A percentile compares a stretch with the other conserved stretches of the same genome.
phyloP scores from a whole-genome alignment of 2,113 vertebrate species.

The pig (Sus scrofa) region T2T-Sscrofa CM000825.6:68534501-68535000 shows the following conservation, averaged over 20 bases:
- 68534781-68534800: not conserved
- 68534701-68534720: not conserved
- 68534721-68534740: not conserved
- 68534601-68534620: not conserved
- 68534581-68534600: not conserved
- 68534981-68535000: too few relatives aligned
- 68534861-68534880: not conserved
- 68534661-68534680: not conserved
- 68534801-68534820: not conserved
- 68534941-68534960: too few relatives aligned
- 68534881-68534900: not conserved
- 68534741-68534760: not conserved
- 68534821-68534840: not conserved
- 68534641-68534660: not conserved
- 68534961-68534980: too few relatives aligned
- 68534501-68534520: not conserved
- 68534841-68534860: not conserved
- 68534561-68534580: not conserved
- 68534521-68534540: not conserved
- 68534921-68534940: too few relatives aligned
- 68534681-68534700: not conserved
- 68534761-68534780: not conserved
- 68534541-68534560: not conserved
- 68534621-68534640: not conserved
- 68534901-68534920: too few relatives aligned